Evolutionary conservation across 2,797 vertebrate genomes (phyloP), one percentile per base, ranked within the genome.

Genomic region (Manis crassicaudata): DNA sequence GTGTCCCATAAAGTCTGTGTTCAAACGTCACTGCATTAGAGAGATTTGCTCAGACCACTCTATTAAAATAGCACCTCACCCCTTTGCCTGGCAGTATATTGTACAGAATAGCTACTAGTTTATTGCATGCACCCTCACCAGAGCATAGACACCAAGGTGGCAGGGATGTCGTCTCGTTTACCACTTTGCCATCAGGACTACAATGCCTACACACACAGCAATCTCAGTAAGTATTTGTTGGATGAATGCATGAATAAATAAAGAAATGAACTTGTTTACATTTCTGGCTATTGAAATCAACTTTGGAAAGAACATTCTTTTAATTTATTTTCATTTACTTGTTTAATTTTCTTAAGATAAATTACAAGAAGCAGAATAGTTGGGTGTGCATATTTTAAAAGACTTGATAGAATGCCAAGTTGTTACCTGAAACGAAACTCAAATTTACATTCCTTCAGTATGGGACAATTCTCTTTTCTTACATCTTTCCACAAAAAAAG

Each of bases 341-440:
- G 62, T 79, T 76, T 84, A 62, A 77, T 80, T 68, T 90, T 77
- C 73, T 82, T 60, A 87, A 83, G 67, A 77, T 37, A 94, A 92
- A 62, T 86, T 87, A 13, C 73, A 73, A 79, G 29, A 73, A 82
- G 46, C 81, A 12, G 52, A 92, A 67, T 63, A 72, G 8, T 76
- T 88, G 52, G 11, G 6, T 89, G 3, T 58, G 10, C 25, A 65
- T 56, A 40, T 70, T 89, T 94, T 92, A 86, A 77, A 89, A 93
- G 12, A 72, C 46, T 37, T 83, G 11, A 89, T 85, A 62, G n/a
- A 68, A 63, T 83, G 17, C 10, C 23, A 92, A 73, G 10, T 80
- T 77, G 29, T 81, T 54, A 67, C 87, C 17, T 43, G 17, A 68
- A 90, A 82, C 7, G 25, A 89, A 87, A 92, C 77, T 92, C 20